These are phyloP conservation scores for Panthera tigris DNA, from an alignment of 2,113 vertebrate species.

Conservation along the genomic window DNA sequence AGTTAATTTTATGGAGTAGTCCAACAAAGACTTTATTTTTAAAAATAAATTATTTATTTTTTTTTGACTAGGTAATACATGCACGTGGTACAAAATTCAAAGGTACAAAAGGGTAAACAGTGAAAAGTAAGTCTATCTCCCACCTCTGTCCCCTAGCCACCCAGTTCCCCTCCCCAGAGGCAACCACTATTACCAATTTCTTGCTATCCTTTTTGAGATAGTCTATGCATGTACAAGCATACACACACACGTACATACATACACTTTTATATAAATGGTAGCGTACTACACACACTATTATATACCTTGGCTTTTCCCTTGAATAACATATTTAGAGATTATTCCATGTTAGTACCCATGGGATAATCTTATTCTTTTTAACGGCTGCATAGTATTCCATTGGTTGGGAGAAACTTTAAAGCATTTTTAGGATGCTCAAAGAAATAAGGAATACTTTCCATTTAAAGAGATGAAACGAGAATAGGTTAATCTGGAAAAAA, in stretches of 20 bases:
- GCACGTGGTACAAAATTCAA: slow-evolving; percentile 80
- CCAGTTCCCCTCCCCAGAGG: slow-evolving; percentile 73
- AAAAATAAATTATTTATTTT: slow-evolving; percentile 77
- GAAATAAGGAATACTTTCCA: slow-evolving; percentile 31
- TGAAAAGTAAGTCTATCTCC: slow-evolving; percentile 79
- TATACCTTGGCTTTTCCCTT: slow-evolving; percentile 51
- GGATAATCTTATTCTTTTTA: slow-evolving; percentile 65
- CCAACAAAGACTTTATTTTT: slow-evolving; percentile 70
- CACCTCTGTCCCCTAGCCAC: slow-evolving; percentile 73
- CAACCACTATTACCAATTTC: slow-evolving; percentile 73
- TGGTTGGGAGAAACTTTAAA: slow-evolving; percentile 34
- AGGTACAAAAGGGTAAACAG: slow-evolving; percentile 81
- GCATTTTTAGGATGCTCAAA: slow-evolving; percentile 50
- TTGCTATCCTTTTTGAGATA: slow-evolving; percentile 64
- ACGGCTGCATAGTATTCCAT: slow-evolving; percentile 73
- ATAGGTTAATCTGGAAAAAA: slow-evolving; percentile 49
- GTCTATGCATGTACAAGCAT: slow-evolving; percentile 63
- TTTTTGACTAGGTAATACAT: slow-evolving; percentile 80
- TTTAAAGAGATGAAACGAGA: slow-evolving; percentile 34
- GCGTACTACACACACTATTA: slow-evolving; percentile 55
- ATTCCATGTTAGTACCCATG: slow-evolving; percentile 56
- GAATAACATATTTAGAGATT: slow-evolving; percentile 53
- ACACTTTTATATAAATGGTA: slow-evolving; percentile 75
- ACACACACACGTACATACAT: slow-evolving; percentile 6
- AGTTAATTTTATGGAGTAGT: slow-evolving; percentile 74